Evolutionary conservation across 2,888 invertebrate genomes (phyloP).

Genomic region (Amblyjoppa proteus): DNA sequence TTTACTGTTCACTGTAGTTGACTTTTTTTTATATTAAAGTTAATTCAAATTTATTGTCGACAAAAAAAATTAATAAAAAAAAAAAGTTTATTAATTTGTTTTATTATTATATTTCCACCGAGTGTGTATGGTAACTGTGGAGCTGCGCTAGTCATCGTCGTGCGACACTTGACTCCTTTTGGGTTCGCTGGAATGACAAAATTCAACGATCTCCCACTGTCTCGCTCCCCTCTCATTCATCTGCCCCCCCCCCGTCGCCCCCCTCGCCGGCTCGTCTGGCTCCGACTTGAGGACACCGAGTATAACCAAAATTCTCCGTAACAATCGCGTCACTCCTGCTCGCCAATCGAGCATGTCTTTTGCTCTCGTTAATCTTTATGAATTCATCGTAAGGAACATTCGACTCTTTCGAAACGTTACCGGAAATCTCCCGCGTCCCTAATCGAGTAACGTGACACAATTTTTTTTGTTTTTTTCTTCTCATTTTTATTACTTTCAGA

Average conservation of each 20-base stretch:
- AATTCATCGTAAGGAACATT: conserved; percentile 8
- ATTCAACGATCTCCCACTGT: conserved; percentile 25
- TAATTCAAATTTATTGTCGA: neutral
- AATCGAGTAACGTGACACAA: neutral
- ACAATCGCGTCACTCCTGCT: conserved; percentile 51
- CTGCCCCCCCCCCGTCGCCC: too few species aligned
- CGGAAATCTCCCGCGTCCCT: neutral
- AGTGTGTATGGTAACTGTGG: neutral
- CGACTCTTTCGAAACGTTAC: neutral
- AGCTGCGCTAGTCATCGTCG: neutral
- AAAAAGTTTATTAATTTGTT: neutral
- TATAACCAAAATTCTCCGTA: conserved; percentile 50
- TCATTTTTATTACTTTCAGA: neutral
- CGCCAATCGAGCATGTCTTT: conserved; percentile 45
- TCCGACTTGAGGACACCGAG: neutral
- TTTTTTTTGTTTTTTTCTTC: conserved; percentile 13
- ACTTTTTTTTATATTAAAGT: too few species aligned
- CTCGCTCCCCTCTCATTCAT: conserved; percentile 2
- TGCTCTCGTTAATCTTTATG: conserved; percentile 39
- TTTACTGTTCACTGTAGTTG: too few species aligned
- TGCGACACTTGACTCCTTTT: neutral
- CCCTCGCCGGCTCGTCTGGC: neutral
- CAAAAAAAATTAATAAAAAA: neutral
- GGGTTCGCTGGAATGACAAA: conserved; percentile 3
- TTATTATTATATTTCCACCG: neutral